Percentiles rank a stretch among this genome's conserved stretches.
phyloP scores from a whole-genome alignment of 1,140 invertebrate genomes.

The Streblospio benedicti region DNA sequence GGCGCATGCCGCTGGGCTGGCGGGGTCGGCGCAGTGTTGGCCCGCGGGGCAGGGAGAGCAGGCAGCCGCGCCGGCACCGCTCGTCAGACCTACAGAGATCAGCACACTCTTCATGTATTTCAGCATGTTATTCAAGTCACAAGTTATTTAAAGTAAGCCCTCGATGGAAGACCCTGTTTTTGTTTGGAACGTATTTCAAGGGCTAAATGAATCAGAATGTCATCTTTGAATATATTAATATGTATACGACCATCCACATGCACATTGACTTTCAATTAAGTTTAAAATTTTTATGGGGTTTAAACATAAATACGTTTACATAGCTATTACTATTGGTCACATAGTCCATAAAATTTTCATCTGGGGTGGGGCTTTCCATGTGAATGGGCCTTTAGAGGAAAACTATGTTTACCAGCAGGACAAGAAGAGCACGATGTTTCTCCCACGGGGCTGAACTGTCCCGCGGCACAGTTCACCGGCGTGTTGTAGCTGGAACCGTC shows the following conservation, averaged over 20 bases:
- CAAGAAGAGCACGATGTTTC: conserved; percentile 22
- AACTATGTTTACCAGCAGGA: conserved; percentile 24
- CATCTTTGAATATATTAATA: no score
- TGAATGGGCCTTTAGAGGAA: no score
- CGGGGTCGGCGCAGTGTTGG: conserved; percentile 27
- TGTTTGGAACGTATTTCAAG: no score
- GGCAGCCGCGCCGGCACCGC: conserved; percentile 24
- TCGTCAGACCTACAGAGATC: conserved; percentile 10
- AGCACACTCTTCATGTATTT: neutral
- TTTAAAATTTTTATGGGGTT: no score
- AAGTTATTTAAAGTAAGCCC: conserved; percentile 11
- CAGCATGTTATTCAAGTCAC: neutral
- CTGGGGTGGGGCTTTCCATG: no score
- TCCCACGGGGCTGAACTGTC: conserved; percentile 31
- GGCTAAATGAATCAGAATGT: no score
- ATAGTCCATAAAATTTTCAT: no score
- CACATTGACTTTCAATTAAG: no score
- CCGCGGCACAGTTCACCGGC: conserved; percentile 28
- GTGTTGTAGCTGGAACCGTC: conserved; percentile 21
- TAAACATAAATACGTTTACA: no score
- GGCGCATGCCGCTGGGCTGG: conserved; percentile 23
- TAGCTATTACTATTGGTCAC: no score
- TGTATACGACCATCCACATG: no score
- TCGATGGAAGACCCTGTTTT: no score
- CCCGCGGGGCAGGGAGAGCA: conserved; percentile 36